phyloP scores from a whole-genome alignment of 2,888 invertebrate species.

The Sericinus montela region DNA sequence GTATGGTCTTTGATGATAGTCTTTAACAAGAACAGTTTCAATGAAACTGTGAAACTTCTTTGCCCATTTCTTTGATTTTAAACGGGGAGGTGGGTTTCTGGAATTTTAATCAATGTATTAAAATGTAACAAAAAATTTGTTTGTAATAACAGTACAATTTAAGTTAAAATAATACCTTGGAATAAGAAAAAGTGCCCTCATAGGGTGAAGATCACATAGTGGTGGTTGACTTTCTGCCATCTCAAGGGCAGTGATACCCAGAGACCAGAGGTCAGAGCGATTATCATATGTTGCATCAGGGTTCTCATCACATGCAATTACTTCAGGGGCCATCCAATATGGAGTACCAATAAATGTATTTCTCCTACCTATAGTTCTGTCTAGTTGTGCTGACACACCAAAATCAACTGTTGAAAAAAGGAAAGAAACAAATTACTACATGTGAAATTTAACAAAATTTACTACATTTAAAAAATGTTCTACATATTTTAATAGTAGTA shows the following conservation, averaged over 20 bases:
- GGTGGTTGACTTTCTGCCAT: slow-evolving; percentile 99
- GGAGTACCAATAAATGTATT: slow-evolving; percentile 99
- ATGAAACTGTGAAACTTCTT: slow-evolving; percentile 99
- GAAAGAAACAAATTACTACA: slow-evolving; percentile 10
- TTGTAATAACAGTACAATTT: too few relatives aligned
- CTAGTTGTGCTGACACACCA: slow-evolving; percentile 99
- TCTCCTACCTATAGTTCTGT: slow-evolving; percentile 98
- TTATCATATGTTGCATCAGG: slow-evolving; percentile 99
- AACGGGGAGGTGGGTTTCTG: slow-evolving; percentile 96
- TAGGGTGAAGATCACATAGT: slow-evolving; percentile 99
- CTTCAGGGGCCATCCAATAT: slow-evolving; percentile 99
- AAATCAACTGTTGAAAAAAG: slow-evolving; percentile 89
- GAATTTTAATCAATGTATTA: slow-evolving; percentile 13
- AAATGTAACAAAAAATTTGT: too few relatives aligned
- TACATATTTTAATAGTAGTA: too few relatives aligned
- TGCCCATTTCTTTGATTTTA: slow-evolving; percentile 98
- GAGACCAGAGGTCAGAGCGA: slow-evolving; percentile 93
- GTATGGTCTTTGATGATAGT: slow-evolving; percentile 98
- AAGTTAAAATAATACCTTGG: slow-evolving; percentile 78
- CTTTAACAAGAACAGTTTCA: slow-evolving; percentile 98
- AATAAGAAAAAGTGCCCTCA: slow-evolving; percentile 99
- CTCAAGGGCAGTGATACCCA: slow-evolving; percentile 98
- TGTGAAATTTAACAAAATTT: background rate
- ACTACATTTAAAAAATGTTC: too few relatives aligned
- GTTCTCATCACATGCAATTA: slow-evolving; percentile 99